Evolutionary conservation across 2,797 vertebrate species (phyloP), one percentile per base, ranked within the genome.

Genomic region (Helostoma temminkii): DNA sequence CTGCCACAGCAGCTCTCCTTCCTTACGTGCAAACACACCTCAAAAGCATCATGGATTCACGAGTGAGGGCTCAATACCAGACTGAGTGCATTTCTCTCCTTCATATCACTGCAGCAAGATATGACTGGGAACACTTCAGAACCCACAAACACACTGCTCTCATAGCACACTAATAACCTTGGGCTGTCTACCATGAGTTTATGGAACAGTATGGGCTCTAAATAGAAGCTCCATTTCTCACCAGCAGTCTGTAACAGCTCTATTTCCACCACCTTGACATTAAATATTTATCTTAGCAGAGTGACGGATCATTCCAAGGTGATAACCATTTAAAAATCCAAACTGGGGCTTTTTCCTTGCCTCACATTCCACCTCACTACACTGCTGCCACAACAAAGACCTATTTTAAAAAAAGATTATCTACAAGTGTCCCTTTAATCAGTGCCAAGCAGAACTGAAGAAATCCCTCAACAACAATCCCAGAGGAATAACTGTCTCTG

Each of bases 151-250:
- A 84, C 82, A 74, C 76, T 69, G 58, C 67, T 78, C 87, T 87
- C 86, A 92, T 88, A 88, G 88, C 85, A 62, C 89, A 83, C 93
- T 92, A 93, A 95, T 92, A 95, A 95, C 92, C 92, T 91, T 92
- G 92, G 89, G 92, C 88, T 90, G 86, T 86, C 90, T 91, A 91
- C 88, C 86, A 84, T 83, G 87, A 83, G 70, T 89, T 89, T 92
- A 88, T 90, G 88, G 85, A 92, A 90, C 64, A 84, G 77, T 82
- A 74, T 68, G 56, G 84, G 88, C 82, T 85, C 82, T 87, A 86
- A 94, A 94, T 93, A 94, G 91, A 90, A 91, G 73, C 75, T 82
- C 85, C 89, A 90, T 89, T 90, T 93, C 92, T 93, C 89, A 91
- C 79, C 81, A 81, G 82, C 88, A 91, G 88, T 89, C 88, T 88